Base-by-base conservation (phyloP, 1,140 invertebrate genomes). In the Leucophenga varia region DNA sequence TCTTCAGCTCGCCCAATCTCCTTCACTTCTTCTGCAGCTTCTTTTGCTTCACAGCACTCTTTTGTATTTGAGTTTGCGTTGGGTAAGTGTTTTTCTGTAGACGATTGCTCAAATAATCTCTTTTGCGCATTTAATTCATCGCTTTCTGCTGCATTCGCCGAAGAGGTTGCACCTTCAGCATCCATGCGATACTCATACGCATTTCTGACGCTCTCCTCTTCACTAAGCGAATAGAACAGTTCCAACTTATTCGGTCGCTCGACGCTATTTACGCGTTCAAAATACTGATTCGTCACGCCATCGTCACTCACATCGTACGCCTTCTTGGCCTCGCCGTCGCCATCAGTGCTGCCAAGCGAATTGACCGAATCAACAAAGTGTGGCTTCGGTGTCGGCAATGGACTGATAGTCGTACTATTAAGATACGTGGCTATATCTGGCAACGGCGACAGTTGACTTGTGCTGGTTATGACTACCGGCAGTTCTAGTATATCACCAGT, bases 271-370 rank as follows among this genome's bases (percentile, higher is more conserved):
- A 75, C 61, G 0, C 70, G 51, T 40, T 75, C 73, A 39, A 75
- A 75, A 55, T 74, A 75, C 42, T 73, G 52, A 58, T 75, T 75
- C 13, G 68, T 75, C 2, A 75, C 73, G 3, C 73, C 73, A 28
- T 55, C 52, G 13, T 72, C 63, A 36, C 53, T 70, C 2, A 73
- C 58, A 42, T 61, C 60, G 37, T 49, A 74, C 3, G 19, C 31
- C 35, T 47, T 53, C 6, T 38, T 3, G 17, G 46, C 47, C 9
- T 41, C 39, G 6, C 37, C 32, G 5, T 49, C 43, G 16, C 21
- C n/a, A 5, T 42, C 36, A 10, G 20, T 17, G 35, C 31, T 47
- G 12, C 39, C 47, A 0, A 41, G 2, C 1, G 48, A 54, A 37
- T 52, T 61, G 0, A 48, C 35, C 2, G 55, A 51, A 37, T 52